A percentile compares a stretch with the other conserved stretches of the same genome.
phyloP scores from a whole-genome alignment of 2,113 vertebrate genomes.

The Crocuta crocuta region DNA sequence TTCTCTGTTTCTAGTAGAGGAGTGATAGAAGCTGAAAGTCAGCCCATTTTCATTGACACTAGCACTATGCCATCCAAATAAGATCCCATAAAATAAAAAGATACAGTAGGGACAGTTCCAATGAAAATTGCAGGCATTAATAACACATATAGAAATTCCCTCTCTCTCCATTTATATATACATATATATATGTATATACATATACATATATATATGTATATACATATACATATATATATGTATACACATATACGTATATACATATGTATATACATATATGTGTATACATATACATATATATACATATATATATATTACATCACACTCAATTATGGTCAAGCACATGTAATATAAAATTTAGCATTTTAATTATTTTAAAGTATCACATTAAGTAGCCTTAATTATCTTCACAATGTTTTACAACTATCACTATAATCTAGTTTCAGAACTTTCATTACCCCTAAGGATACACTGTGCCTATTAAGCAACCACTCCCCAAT shows the following conservation, averaged over 20 bases:
- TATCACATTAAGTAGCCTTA: neutral
- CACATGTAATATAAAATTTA: neutral
- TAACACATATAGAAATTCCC: neutral
- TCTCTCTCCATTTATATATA: too few species aligned
- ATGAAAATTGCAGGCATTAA: neutral
- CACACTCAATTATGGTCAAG: neutral
- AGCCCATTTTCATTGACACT: neutral
- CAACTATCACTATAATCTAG: neutral
- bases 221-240: too few species aligned
- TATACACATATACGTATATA: too few species aligned
- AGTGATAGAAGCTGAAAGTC: neutral
- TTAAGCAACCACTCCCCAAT: neutral
- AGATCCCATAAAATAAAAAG: neutral
- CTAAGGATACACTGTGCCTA: neutral
- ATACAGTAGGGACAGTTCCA: accelerated
- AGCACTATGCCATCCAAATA: neutral
- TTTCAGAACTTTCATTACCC: neutral
- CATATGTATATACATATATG: too few species aligned
- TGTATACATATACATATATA: too few species aligned
- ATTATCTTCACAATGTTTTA: neutral
- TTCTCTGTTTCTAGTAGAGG: neutral
- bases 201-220: too few species aligned
- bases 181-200: neutral
- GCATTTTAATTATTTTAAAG: neutral
- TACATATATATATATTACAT: neutral